Conservation (phyloP, 2,888 invertebrate species). For the Sinelater perroti region DNA sequence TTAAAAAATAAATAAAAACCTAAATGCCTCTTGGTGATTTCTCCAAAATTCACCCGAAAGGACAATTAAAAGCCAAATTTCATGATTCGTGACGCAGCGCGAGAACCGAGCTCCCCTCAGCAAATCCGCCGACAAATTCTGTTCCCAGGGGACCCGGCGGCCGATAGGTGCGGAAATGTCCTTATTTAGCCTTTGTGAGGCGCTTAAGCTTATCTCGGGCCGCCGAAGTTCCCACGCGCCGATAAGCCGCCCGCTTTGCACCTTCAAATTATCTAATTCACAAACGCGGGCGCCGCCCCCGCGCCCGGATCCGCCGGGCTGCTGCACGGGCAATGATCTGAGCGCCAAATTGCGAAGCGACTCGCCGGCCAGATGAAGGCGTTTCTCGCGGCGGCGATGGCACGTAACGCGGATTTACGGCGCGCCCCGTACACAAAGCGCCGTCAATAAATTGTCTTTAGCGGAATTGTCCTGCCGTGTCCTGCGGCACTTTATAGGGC, state of each 20-base stretch:
- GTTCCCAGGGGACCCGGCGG: constrained; percentile 3
- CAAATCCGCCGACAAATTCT: not conserved
- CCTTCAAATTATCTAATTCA: not conserved
- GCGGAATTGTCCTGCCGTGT: constrained; percentile 38
- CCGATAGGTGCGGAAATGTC: constrained; percentile 16
- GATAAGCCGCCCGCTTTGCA: constrained; percentile 1
- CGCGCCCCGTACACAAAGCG: constrained; percentile 31
- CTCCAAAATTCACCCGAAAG: too few relatives aligned
- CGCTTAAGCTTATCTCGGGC: constrained; percentile 5
- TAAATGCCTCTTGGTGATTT: too few relatives aligned
- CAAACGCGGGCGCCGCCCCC: too few relatives aligned
- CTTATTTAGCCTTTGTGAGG: constrained; percentile 19
- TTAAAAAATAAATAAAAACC: too few relatives aligned
- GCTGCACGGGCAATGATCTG: not conserved
- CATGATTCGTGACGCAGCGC: too few relatives aligned
- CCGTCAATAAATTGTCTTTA: constrained; percentile 42
- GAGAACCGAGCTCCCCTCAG: too few relatives aligned
- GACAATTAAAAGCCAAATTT: too few relatives aligned
- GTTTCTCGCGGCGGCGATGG: not conserved
- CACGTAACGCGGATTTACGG: constrained; percentile 27
- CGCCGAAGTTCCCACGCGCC: constrained; percentile 4
- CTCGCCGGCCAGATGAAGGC: not conserved
- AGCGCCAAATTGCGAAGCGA: not conserved
- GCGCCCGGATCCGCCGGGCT: too few relatives aligned
- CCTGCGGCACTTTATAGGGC: constrained; percentile 39